Base-by-base conservation (phyloP, 2,113 vertebrate genomes). In the Spermophilus dauricus region DNA sequence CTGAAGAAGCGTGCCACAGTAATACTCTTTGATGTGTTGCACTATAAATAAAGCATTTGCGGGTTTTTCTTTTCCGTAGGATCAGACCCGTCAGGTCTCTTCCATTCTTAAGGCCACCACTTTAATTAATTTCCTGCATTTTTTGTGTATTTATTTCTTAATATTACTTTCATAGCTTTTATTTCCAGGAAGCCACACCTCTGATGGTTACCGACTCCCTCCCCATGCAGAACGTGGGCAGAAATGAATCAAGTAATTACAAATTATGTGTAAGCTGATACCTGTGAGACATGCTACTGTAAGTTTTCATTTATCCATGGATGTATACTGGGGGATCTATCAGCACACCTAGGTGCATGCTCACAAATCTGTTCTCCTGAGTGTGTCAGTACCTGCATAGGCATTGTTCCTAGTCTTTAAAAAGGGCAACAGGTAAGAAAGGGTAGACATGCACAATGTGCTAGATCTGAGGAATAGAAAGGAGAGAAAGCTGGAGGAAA, bases 311-410 rank as follows among this genome's bases (percentile, higher is more conserved):
- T 18, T 20, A 24, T 73, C 34, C 2, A 2, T 91, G 76, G 26
- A 14, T 42, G 13, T 78, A 11, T n/a, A 39, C 3, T 18, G 16
- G 32, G 22, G 67, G 42, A 42, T 45, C 0, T 4, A 5, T 14
- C 30, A 56, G 81, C 14, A 9, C 0, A 4, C 16, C 10, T 1
- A 42, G 28, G 58, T 37, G 14, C 37, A 37, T 39, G 26, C 12
- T 11, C 24, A 8, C 3, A 1, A 26, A 8, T 42, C 13, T 42
- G 10, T 3, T 58, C 14, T 53, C 28, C 69, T 22, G 24, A 17
- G 28, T 8, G 4, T 1, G 4, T 34, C 51, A 28, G 0, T 12
- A 22, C 16, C 11, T 2, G 8, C 7, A 0, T n/a, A 42, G n/a
- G 34, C 4, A 10, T 0, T 12, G 13, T 58, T 22, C 42, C 34